Evolutionary conservation across 2,888 invertebrate species (phyloP).

Genomic region (Cyclophora punctaria): DNA sequence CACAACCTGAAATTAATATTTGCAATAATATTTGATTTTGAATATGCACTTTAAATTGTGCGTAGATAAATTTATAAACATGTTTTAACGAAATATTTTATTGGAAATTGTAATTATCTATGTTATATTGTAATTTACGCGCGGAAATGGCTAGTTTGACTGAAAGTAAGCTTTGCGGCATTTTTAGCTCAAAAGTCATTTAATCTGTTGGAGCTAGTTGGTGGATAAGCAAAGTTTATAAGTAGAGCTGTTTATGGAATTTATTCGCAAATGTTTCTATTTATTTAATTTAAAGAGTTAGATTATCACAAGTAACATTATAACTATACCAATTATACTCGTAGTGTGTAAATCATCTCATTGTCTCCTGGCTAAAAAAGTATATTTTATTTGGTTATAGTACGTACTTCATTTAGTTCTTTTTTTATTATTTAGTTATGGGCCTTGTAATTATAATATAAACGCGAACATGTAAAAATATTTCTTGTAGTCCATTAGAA

Average conservation of each 20-base stretch:
- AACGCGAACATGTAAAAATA: conserved; percentile 60
- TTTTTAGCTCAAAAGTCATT: neutral
- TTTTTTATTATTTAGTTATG: conserved; percentile 19
- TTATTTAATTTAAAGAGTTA: neutral
- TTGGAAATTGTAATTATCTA: neutral
- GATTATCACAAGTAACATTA: no score
- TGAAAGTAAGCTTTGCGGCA: neutral
- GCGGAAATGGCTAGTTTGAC: neutral
- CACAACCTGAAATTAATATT: conserved; percentile 12
- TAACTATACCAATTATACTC: conserved; percentile 4
- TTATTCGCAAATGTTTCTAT: conserved; percentile 3
- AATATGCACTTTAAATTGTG: conserved; percentile 11
- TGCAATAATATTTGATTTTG: conserved; percentile 6
- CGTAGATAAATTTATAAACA: conserved; percentile 2
- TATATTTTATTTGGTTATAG: neutral
- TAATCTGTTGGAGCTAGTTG: no score
- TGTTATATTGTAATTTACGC: no score
- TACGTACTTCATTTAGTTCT: conserved; percentile 2
- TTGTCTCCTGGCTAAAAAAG: neutral
- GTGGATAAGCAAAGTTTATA: conserved; percentile 3
- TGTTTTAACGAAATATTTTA: neutral
- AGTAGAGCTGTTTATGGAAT: conserved; percentile 1
- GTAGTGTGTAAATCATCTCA: conserved; percentile 5
- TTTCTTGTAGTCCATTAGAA: conserved; percentile 50
- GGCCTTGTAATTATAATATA: conserved; percentile 63